Conservation (phyloP, 2,113 vertebrate genomes). For the Thinocorus orbignyianus region DNA sequence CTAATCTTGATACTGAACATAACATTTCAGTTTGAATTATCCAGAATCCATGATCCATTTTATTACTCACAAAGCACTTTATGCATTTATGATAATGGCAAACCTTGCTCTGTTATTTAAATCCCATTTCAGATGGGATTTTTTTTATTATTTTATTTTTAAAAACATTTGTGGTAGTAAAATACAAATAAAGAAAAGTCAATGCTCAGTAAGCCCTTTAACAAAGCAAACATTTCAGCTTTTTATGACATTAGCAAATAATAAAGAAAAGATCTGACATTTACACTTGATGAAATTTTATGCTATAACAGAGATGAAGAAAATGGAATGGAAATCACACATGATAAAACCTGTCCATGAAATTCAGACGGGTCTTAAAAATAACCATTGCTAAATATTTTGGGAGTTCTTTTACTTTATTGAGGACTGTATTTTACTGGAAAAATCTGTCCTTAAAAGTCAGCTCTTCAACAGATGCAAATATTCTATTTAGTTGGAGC, state of each 20-base stretch:
- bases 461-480: neutral
- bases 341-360: conserved; percentile 71
- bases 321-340: conserved; percentile 78
- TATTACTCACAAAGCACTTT: conserved; percentile 84
- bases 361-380: conserved; percentile 59
- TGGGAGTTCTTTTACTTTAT: neutral
- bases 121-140: conserved; percentile 79
- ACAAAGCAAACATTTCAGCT: conserved; percentile 82
- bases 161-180: conserved; percentile 77
- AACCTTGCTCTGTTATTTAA: conserved; percentile 84
- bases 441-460: neutral
- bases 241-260: conserved; percentile 87
- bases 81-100: conserved; percentile 84
- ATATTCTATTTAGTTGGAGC: neutral
- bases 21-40: conserved; percentile 88
- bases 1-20: conserved; percentile 85
- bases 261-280: conserved; percentile 85
- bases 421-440: neutral
- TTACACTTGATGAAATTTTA: conserved; percentile 87
- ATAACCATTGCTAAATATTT: conserved; percentile 35
- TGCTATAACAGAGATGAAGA: conserved; percentile 80
- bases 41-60: conserved; percentile 85
- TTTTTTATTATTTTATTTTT: conserved; percentile 77
- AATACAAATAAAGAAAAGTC: conserved; percentile 84
- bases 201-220: conserved; percentile 79